Evolutionary conservation across 2,888 invertebrate genomes (phyloP), one percentile per base, ranked within the genome.

Genomic region (Ormyrus pomaceus): DNA sequence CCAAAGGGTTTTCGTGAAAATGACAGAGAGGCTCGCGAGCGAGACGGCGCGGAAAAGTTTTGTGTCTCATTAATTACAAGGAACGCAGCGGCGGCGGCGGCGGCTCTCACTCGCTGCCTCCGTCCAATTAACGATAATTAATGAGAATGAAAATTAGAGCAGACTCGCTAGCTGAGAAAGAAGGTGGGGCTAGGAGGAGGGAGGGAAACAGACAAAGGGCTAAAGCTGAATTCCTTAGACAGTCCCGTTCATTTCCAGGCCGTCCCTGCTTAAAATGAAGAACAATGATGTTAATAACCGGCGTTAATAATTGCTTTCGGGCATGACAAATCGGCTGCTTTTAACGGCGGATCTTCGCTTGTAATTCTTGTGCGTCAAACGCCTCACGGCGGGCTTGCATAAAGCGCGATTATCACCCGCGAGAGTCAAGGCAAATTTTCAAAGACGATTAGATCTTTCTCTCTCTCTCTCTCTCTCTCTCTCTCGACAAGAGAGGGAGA

Each of bases 71-170:
- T 79, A 73, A 79, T 79, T 73, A 66, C 77, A 59, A 50, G 65
- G 66, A 59, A 65, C n/a, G 61, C 45, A 50, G 66, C 13, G 58
- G 71, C 61, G 70, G 66, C 34, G 6, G 19, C 53, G 56, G 56
- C 11, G 11, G 10, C 11, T 48, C n/a, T 19, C 10, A 19, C 4
- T 34, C 10, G n/a, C 53, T n/a, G 59, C 10, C 75, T 56, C 19
- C 51, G 61, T 78, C 73, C 78, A 78, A 73, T 73, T 79, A 79
- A 73, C 79, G 73, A 74, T 79, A 79, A 79, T 79, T 79, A 79
- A 79, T 73, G 79, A 73, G 73, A 68, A 66, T 55, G 69, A 73
- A 69, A 79, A 79, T 73, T 69, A 68, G 73, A 73, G 69, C 62
- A 50, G 70, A 62, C 61, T 51, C 8, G n/a, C 6, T 34, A 45